phyloP scores from a whole-genome alignment of 2,113 vertebrate species.

The Hemichromis elongatus region DNA sequence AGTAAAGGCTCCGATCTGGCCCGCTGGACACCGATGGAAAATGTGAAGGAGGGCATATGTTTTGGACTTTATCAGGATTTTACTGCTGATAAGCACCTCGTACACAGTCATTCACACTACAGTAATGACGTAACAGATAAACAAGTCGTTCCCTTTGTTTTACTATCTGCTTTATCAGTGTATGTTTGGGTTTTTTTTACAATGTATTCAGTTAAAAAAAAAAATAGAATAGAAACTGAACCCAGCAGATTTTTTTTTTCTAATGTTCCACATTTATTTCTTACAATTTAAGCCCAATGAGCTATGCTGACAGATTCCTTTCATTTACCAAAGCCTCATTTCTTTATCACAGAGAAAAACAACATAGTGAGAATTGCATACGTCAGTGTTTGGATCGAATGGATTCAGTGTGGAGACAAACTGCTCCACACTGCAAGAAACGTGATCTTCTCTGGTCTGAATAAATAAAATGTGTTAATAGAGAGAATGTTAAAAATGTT shows the following conservation, averaged over 20 bases:
- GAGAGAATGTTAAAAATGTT: neutral
- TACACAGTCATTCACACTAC: neutral
- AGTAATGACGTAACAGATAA: neutral
- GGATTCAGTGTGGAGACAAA: neutral
- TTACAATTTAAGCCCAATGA: neutral
- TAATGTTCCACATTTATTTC: neutral
- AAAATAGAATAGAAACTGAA: neutral
- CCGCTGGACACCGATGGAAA: neutral
- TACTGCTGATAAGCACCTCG: neutral
- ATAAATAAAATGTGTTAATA: neutral
- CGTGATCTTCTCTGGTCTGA: neutral
- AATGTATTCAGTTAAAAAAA: neutral
- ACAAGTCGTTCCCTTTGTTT: neutral
- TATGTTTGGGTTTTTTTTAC: neutral
- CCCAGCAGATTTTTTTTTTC: no score
- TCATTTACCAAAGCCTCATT: neutral
- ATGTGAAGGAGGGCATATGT: neutral
- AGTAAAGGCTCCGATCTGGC: neutral
- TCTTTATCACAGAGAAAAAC: neutral
- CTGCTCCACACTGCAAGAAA: neutral
- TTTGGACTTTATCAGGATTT: neutral
- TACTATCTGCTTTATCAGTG: neutral
- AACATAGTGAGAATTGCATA: rapidly evolving
- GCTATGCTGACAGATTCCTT: neutral
- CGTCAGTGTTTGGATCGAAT: no score